phyloP scores from a whole-genome alignment of 2,797 vertebrate species.

The Bryconaethiops microstoma region DNA sequence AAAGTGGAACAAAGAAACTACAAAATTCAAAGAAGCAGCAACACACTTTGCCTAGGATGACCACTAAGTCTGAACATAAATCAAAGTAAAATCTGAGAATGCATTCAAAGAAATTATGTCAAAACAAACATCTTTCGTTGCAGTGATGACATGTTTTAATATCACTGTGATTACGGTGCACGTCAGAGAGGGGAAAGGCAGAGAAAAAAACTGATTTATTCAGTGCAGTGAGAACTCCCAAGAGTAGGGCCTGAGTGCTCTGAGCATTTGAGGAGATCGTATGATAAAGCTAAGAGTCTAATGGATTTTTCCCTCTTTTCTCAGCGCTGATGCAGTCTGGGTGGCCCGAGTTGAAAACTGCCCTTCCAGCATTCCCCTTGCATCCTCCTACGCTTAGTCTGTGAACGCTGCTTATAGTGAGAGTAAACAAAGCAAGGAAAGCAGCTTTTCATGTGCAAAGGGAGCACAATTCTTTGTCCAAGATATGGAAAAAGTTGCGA shows the following conservation, averaged over 20 bases:
- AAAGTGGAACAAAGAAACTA: background rate
- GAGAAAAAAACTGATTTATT: constrained; percentile 14
- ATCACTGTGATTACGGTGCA: background rate
- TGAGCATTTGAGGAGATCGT: constrained; percentile 61
- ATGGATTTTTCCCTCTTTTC: constrained; percentile 60
- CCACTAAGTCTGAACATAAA: background rate
- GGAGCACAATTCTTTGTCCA: constrained; percentile 63
- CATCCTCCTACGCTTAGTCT: constrained; percentile 54
- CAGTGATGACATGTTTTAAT: background rate
- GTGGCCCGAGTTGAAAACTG: constrained; percentile 64
- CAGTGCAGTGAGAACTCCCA: constrained; percentile 52
- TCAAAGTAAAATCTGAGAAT: background rate
- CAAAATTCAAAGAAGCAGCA: background rate
- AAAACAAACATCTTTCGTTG: constrained; percentile 9
- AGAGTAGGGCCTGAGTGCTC: constrained; percentile 59
- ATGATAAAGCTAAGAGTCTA: constrained; percentile 67
- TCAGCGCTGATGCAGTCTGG: constrained; percentile 60
- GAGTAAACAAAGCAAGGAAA: constrained; percentile 70
- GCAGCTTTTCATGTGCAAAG: constrained; percentile 64
- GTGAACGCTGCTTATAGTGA: constrained; percentile 68
- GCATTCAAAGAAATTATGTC: background rate
- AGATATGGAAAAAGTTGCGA: constrained; percentile 62
- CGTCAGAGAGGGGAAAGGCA: background rate
- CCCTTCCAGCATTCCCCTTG: constrained; percentile 9
- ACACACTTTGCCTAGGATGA: background rate